phyloP scores from a whole-genome alignment of 2,888 invertebrate species.

The Mimas tiliae region DNA sequence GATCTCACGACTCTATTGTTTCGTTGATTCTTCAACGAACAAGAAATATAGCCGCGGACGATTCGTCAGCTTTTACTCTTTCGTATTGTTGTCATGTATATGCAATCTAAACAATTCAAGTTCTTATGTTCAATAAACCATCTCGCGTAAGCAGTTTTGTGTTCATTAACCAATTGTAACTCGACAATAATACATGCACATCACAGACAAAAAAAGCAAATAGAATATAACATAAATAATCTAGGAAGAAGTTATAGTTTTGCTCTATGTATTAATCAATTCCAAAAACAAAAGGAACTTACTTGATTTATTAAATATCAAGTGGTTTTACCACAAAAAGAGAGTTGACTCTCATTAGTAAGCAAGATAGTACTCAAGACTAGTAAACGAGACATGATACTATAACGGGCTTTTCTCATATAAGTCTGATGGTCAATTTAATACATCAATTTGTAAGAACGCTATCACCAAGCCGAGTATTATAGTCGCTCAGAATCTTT shows the following conservation, averaged over 20 bases:
- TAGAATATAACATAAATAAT: too few species aligned
- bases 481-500: background rate
- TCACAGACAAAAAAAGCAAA: too few species aligned
- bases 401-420: too few species aligned
- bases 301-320: too few species aligned
- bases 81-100: conserved; percentile 56
- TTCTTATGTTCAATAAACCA: background rate
- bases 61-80: conserved; percentile 74
- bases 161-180: background rate
- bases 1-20: conserved; percentile 80
- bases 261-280: too few species aligned
- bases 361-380: too few species aligned
- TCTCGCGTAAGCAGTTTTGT: background rate
- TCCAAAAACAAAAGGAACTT: too few species aligned
- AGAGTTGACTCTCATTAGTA: too few species aligned
- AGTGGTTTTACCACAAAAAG: too few species aligned
- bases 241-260: too few species aligned
- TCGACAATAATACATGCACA: background rate
- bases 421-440: too few species aligned
- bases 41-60: conserved; percentile 67
- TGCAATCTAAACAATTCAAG: background rate
- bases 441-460: background rate
- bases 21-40: conserved; percentile 64
- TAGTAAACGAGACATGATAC: too few species aligned
- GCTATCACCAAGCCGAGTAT: background rate